phyloP scores from a whole-genome alignment of 30 jellyfish, hydroid and myxozoan genomes.

The Aurelia sp. region DNA sequence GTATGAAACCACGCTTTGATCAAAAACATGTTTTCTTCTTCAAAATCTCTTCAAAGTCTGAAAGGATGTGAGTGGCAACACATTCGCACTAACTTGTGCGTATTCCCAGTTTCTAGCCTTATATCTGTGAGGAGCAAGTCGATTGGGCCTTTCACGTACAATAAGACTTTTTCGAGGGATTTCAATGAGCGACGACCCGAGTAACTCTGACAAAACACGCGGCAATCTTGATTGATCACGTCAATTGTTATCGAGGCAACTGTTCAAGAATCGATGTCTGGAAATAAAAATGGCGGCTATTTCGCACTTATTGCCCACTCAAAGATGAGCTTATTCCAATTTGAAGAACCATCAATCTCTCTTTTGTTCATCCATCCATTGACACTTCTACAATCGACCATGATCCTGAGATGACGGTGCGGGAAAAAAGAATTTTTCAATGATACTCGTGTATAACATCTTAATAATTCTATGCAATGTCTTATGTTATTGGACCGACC shows the following conservation, averaged over 20 bases:
- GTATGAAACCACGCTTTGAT: conserved; percentile 43
- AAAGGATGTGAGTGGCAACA: background rate
- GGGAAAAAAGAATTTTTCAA: conserved; percentile 65
- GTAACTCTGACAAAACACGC: conserved; percentile 74
- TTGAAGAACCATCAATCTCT: conserved; percentile 61
- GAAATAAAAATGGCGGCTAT: conserved; percentile 80
- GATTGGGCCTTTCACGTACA: conserved; percentile 45
- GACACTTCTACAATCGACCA: conserved; percentile 77
- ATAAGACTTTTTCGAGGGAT: conserved; percentile 62
- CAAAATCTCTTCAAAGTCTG: background rate
- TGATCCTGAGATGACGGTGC: conserved; percentile 73
- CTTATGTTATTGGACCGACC: conserved; percentile 74
- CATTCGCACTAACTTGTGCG: conserved; percentile 7
- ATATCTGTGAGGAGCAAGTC: conserved; percentile 36
- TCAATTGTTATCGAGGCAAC: conserved; percentile 75
- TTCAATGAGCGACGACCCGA: conserved; percentile 72
- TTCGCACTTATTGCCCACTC: conserved; percentile 64
- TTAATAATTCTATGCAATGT: conserved; percentile 41
- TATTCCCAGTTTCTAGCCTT: conserved; percentile 3
- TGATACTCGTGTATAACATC: conserved; percentile 56
- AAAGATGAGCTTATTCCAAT: conserved; percentile 71
- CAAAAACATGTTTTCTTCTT: conserved; percentile 37
- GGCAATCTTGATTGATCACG: conserved; percentile 78
- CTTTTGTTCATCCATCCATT: conserved; percentile 62
- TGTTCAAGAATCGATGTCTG: conserved; percentile 67